Evolutionary conservation across 1,140 invertebrate species (phyloP).

Genomic region (Papilio helenus): DNA sequence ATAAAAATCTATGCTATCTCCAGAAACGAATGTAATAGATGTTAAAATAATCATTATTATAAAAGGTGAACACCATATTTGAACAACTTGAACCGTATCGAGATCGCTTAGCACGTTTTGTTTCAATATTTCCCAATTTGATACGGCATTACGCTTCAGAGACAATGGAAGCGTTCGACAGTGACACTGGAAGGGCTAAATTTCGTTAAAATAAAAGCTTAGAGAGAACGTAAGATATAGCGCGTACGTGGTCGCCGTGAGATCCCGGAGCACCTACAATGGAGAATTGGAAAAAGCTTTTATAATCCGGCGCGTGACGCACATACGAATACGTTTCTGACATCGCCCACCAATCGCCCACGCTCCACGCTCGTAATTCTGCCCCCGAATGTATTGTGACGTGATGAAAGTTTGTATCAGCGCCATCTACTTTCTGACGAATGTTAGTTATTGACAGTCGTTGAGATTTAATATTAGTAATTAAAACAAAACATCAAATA

Average conservation of each 20-base stretch:
- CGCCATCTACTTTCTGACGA: neutral
- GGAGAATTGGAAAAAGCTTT: conserved; percentile 83
- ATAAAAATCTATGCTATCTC: neutral
- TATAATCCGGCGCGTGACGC: conserved; percentile 81
- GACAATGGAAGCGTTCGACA: conserved; percentile 80
- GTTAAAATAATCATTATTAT: neutral
- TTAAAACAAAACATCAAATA: neutral
- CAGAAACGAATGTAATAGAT: neutral
- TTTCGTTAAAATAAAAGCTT: conserved; percentile 82
- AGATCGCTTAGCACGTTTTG: conserved; percentile 75
- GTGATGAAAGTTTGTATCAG: conserved; percentile 14
- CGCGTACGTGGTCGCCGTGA: conserved; percentile 77
- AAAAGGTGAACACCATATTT: conserved; percentile 48
- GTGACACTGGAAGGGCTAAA: conserved; percentile 75
- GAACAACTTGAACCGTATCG: conserved; percentile 54
- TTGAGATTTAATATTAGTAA: neutral
- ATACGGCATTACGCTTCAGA: conserved; percentile 67
- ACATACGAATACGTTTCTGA: conserved; percentile 64
- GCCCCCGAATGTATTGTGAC: conserved; percentile 51
- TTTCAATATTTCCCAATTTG: conserved; percentile 81
- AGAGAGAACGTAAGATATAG: conserved; percentile 79
- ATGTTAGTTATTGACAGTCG: neutral
- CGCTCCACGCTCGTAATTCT: conserved; percentile 56
- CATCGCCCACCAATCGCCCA: conserved; percentile 43
- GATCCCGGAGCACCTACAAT: conserved; percentile 72